Evolutionary conservation across 2,113 vertebrate genomes (phyloP), one percentile per base, ranked within the genome.

Genomic region (Tapirus terrestris): DNA sequence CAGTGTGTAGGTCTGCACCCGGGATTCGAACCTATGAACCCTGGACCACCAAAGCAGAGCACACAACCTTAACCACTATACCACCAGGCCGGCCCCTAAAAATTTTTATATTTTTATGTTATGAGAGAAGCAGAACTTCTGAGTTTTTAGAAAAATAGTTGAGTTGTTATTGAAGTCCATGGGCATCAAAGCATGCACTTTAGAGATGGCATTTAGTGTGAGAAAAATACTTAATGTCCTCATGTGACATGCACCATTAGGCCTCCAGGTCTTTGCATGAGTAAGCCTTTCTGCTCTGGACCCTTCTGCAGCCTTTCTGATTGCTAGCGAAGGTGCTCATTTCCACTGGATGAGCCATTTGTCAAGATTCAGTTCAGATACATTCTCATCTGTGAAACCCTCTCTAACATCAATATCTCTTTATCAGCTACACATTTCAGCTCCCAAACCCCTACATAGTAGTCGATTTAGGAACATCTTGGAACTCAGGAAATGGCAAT

Each of bases 81-180:
- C 39, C 39, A 39, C 39, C 39, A 39, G 39, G 39, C 2, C 39
- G 39, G 39, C 39, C 39, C 39, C 39, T 39, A n/a, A 76, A 92
- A 21, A 31, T 58, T 63, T 89, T 85, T 75, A 39, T 82, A 36
- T 77, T 79, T 96, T 96, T 79, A 51, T 70, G 27, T 87, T 87
- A 67, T 31, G 21, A 75, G 16, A 91, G 48, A 97, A 81, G 4
- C 13, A 65, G 20, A 0, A 43, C 63, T 18, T 82, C 48, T 95
- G n/a, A 93, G 25, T 56, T 39, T 76, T 85, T 39, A 73, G 48
- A 92, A 87, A 89, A 81, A 80, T 51, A 75, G 12, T 39, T 91
- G 8, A 48, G 36, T 87, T 87, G 39, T 75, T 92, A 89, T 84
- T 89, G 20, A 79, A 89, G 48, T 73, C 16, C 63, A 18, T 9